Percentiles rank a stretch among this genome's conserved stretches.
phyloP scores from a whole-genome alignment of 2,113 vertebrate genomes.

The Callocephalon fimbriatum region DNA sequence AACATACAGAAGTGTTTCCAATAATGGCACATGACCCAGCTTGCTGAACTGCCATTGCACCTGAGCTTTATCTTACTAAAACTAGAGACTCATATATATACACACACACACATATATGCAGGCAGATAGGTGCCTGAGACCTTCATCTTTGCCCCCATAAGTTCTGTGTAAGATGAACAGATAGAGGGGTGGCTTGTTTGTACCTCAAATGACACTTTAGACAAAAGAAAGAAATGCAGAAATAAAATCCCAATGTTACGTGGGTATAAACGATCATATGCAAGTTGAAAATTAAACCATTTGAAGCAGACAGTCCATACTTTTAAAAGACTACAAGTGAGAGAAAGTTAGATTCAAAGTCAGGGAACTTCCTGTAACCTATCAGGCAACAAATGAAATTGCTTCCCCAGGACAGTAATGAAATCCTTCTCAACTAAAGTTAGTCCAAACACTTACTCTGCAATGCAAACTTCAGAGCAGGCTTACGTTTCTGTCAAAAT shows the following conservation, averaged over 20 bases:
- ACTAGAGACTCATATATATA: not conserved
- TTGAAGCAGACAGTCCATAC: not conserved
- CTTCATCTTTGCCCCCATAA: not conserved
- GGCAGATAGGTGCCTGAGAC: not conserved
- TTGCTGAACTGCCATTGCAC: slow-evolving; percentile 1
- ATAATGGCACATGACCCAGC: not conserved
- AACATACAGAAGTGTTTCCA: slow-evolving; percentile 48
- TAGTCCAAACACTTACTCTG: not conserved
- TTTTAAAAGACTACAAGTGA: not conserved
- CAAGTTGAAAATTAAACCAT: not conserved
- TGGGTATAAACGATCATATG: not conserved
- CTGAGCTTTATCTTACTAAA: not conserved
- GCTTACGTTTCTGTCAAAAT: not conserved
- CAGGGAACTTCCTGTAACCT: not conserved
- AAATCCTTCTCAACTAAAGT: not conserved
- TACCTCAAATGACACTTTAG: not conserved
- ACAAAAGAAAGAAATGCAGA: not conserved
- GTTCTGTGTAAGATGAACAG: not conserved
- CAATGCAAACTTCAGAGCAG: not conserved
- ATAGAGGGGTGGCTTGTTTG: not conserved
- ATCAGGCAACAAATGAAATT: not conserved
- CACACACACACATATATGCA: not conserved
- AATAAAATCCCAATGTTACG: not conserved
- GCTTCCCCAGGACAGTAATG: not conserved
- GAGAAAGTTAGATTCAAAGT: not conserved